These are phyloP conservation scores for Pangasius djambal DNA, from an alignment of 2,797 vertebrate species.

Conservation along the genomic window DNA sequence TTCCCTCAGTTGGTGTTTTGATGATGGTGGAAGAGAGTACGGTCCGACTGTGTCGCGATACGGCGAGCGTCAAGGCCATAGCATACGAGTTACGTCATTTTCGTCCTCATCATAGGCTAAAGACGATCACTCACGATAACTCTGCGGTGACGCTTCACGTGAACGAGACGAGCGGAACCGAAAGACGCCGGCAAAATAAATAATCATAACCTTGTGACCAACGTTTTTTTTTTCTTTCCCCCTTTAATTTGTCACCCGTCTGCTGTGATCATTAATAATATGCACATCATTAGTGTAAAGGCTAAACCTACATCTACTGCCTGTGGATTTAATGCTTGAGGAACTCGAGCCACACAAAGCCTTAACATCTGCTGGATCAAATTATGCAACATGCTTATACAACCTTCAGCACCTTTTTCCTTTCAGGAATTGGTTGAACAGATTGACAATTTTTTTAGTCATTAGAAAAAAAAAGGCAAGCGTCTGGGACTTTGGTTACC, in stretches of 20 bases:
- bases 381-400: slow-evolving; percentile 35
- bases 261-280: not conserved
- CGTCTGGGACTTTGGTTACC: slow-evolving; percentile 24
- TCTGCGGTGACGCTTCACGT: not conserved
- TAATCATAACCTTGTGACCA: not conserved
- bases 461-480: slow-evolving; percentile 10
- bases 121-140: too few species aligned
- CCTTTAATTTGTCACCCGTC: not conserved
- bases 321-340: slow-evolving; percentile 8
- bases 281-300: not conserved
- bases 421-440: slow-evolving; percentile 16
- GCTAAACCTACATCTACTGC: not conserved
- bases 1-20: not conserved
- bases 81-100: too few species aligned
- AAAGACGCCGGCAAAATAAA: not conserved
- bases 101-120: not conserved
- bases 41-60: not conserved
- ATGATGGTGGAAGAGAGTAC: not conserved
- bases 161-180: not conserved
- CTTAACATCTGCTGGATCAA: slow-evolving; percentile 45
- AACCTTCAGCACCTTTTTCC: slow-evolving; percentile 17
- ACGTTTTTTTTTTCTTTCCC: too few species aligned
- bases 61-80: not conserved
- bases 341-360: slow-evolving; percentile 32
- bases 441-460: slow-evolving; percentile 2